Percentiles rank a stretch among this genome's conserved stretches.
Conservation (phyloP, 2,797 vertebrate genomes). For the Sitta carolinensis region DNA sequence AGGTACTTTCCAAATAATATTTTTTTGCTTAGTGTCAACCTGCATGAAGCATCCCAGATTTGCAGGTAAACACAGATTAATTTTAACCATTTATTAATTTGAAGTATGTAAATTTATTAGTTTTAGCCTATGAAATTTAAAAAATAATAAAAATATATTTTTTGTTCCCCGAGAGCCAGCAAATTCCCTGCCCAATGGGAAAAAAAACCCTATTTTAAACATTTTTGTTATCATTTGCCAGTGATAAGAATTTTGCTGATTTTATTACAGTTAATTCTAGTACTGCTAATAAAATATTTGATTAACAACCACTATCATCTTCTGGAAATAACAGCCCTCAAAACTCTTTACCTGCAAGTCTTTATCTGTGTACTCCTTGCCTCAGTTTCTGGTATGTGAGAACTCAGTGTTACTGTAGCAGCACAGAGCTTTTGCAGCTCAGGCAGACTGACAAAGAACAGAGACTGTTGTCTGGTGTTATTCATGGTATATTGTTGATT, state of each 20-base stretch:
- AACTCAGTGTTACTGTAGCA: constrained; percentile 72
- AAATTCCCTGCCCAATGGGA: neutral
- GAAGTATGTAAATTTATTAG: neutral
- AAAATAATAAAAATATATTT: neutral
- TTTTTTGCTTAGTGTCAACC: neutral
- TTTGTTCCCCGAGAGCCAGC: neutral
- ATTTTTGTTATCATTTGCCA: neutral
- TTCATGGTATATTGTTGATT: constrained; percentile 75
- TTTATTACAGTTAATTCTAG: neutral
- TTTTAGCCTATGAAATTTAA: neutral
- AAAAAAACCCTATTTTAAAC: neutral
- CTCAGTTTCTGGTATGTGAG: constrained; percentile 60
- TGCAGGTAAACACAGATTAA: neutral
- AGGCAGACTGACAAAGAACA: constrained; percentile 83
- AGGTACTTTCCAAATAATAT: neutral
- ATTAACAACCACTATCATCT: neutral
- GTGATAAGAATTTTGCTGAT: neutral
- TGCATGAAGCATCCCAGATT: neutral
- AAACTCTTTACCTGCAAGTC: constrained; percentile 83
- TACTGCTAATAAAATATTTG: neutral
- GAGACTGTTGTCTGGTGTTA: constrained; percentile 54
- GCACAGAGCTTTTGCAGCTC: constrained; percentile 80
- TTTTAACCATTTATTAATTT: neutral
- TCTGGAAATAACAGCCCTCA: neutral
- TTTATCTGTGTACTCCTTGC: constrained; percentile 81